Percentiles rank a stretch among this genome's conserved stretches.
Conservation (phyloP, 2,888 invertebrate genomes). For the Auanema freiburgensis region DNA sequence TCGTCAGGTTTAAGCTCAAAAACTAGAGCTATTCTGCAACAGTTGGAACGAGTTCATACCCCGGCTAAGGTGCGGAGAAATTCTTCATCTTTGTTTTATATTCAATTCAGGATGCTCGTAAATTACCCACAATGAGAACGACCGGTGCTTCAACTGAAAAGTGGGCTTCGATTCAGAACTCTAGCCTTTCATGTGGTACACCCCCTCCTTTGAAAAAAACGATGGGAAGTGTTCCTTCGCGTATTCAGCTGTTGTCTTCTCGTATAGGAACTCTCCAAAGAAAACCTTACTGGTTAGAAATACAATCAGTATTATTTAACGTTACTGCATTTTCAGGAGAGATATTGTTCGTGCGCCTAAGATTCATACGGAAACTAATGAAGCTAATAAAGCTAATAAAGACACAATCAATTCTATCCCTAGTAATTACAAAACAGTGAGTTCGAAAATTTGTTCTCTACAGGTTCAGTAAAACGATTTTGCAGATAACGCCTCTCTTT, state of each 20-base stretch:
- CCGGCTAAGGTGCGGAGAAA: constrained; percentile 16
- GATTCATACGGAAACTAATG: constrained; percentile 6
- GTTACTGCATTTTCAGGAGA: constrained; percentile 6
- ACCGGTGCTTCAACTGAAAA: constrained; percentile 9
- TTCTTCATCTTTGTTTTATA: no score
- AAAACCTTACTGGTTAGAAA: constrained; percentile 16
- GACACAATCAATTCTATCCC: no score
- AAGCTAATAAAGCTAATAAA: constrained; percentile 1
- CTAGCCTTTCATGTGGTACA: background rate
- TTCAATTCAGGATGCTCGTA: constrained; percentile 12
- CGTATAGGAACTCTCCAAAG: constrained; percentile 14
- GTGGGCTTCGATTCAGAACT: constrained; percentile 13
- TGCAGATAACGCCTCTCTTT: background rate
- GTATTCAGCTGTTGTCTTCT: constrained; percentile 20
- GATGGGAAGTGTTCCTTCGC: constrained; percentile 9
- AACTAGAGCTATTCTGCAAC: constrained; percentile 18
- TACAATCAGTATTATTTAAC: background rate
- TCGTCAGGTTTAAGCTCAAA: constrained; percentile 21
- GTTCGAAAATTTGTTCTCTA: no score
- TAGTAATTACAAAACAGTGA: no score
- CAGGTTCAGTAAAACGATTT: no score
- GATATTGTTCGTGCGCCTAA: constrained; percentile 12
- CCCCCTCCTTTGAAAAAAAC: constrained; percentile 14
- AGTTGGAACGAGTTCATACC: constrained; percentile 18
- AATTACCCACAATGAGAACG: constrained; percentile 7